A percentile compares a stretch with the other conserved stretches of the same genome.
Conservation (phyloP, 2,888 invertebrate genomes). For the Tenodera sinensis region DNA sequence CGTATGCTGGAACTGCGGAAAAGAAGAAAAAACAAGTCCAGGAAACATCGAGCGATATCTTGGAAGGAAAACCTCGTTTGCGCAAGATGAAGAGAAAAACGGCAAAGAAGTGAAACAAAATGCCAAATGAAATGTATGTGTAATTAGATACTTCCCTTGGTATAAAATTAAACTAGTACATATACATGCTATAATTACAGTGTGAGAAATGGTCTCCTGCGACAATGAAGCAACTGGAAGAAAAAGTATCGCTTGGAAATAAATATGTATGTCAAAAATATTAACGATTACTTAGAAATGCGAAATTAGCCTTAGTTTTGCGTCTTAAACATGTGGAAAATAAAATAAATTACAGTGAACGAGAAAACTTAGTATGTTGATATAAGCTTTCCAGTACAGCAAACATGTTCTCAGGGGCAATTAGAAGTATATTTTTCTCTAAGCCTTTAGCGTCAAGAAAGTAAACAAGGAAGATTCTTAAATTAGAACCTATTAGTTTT, state of each 20-base stretch:
- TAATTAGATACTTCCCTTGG: neutral
- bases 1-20: neutral
- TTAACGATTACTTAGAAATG: neutral
- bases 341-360: neutral
- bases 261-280: neutral
- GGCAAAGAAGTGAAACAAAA: too few species aligned
- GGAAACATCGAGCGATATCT: neutral
- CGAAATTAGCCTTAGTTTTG: neutral
- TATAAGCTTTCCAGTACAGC: neutral
- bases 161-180: neutral
- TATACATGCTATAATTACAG: neutral
- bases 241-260: neutral
- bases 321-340: neutral
- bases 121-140: neutral
- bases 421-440: neutral
- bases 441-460: neutral
- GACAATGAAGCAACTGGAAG: neutral
- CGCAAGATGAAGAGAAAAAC: neutral
- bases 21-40: neutral
- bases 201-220: neutral
- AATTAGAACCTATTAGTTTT: neutral
- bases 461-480: neutral
- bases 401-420: neutral
- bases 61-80: neutral
- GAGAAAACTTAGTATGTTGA: neutral